A percentile compares a stretch with the other conserved stretches of the same genome.
Evolutionary conservation across 2,797 vertebrate genomes (phyloP).

Genomic region (Echiichthys vipera): DNA sequence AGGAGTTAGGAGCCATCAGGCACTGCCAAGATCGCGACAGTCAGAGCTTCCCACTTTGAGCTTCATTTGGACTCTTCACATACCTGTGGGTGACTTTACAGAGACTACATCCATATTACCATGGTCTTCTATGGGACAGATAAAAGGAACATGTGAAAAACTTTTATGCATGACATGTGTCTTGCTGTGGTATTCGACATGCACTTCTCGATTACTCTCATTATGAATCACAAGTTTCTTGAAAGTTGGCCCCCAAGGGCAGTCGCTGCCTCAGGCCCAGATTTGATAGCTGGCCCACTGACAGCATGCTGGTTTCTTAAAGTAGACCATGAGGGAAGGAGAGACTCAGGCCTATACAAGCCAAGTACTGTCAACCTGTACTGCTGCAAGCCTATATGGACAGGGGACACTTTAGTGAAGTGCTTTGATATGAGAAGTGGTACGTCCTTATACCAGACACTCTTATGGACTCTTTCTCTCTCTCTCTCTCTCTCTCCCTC

Average conservation of each 20-base stretch:
- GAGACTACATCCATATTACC: no score
- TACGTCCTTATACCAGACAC: conserved; percentile 61
- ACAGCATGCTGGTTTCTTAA: conserved; percentile 59
- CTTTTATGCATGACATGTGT: conserved; percentile 18
- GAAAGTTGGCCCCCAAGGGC: conserved; percentile 44
- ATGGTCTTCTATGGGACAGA: no score
- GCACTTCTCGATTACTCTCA: conserved; percentile 29
- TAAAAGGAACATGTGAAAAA: no score
- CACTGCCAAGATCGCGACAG: no score
- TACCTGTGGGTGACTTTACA: no score
- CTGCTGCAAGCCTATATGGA: conserved; percentile 64
- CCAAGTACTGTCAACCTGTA: conserved; percentile 64
- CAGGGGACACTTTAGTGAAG: conserved; percentile 69
- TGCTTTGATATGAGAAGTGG: conserved; percentile 64
- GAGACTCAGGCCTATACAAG: conserved; percentile 39
- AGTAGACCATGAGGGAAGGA: conserved; percentile 44
- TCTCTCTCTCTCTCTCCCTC: conserved; percentile 1
- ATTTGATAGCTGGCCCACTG: conserved; percentile 58
- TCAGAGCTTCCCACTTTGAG: no score
- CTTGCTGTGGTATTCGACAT: conserved; percentile 13
- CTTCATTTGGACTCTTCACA: no score
- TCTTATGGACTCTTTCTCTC: conserved; percentile 69
- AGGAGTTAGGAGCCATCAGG: no score
- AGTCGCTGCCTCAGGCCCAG: conserved; percentile 53
- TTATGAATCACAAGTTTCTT: conserved; percentile 53